These are phyloP conservation scores for Tortricodes alternella DNA, from an alignment of 2,888 invertebrate genomes.

Conservation along the genomic window DNA sequence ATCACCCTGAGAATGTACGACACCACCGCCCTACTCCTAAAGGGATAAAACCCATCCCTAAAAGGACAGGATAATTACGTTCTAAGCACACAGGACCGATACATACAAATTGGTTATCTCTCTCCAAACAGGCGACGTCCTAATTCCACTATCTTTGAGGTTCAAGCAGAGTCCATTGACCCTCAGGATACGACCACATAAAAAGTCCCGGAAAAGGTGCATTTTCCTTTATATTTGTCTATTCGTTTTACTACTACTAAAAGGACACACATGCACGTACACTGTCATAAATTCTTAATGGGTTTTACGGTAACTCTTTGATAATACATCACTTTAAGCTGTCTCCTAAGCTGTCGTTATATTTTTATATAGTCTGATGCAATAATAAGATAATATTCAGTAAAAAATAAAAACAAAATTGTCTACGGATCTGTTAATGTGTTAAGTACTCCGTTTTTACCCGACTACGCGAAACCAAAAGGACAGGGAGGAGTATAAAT, in stretches of 20 bases:
- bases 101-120: conserved; percentile 24
- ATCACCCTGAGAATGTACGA: neutral
- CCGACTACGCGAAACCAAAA: no score
- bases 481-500: no score
- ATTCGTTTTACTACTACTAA: neutral
- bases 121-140: conserved; percentile 5
- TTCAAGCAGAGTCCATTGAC: conserved; percentile 8
- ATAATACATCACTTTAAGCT: no score
- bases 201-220: conserved; percentile 14
- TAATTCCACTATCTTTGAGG: conserved; percentile 11
- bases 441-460: no score
- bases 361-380: no score
- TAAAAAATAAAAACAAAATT: no score
- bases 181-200: conserved; percentile 1
- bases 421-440: no score
- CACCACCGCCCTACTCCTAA: neutral
- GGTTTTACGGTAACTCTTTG: no score
- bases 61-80: conserved; percentile 3
- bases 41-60: neutral
- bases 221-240: conserved; percentile 9
- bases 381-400: no score
- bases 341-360: no score
- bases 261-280: neutral
- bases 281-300: no score
- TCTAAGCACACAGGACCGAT: conserved; percentile 4